Evolutionary conservation across 1,140 invertebrate genomes (phyloP).

Genomic region (Monochamus saltuarius): DNA sequence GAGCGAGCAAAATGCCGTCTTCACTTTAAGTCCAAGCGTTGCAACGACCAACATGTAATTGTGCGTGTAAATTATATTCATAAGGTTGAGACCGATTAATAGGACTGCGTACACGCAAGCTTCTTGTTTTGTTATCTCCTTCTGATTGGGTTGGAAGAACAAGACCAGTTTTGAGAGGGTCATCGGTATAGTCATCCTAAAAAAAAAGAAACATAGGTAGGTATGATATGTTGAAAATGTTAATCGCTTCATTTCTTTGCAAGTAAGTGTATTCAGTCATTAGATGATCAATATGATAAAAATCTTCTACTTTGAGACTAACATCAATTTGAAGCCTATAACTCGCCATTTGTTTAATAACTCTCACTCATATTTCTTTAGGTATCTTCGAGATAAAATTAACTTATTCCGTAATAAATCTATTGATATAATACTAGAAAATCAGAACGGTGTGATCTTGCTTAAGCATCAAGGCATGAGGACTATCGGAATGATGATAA

Average conservation of each 20-base stretch:
- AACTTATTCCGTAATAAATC: too few relatives aligned
- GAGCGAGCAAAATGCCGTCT: constrained; percentile 75
- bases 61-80: constrained; percentile 54
- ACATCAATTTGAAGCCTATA: too few relatives aligned
- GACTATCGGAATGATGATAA: too few relatives aligned
- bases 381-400: too few relatives aligned
- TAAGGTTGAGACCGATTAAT: constrained; percentile 21
- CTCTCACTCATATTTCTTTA: too few relatives aligned
- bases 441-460: too few relatives aligned
- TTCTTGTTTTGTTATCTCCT: constrained; percentile 21
- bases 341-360: too few relatives aligned
- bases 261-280: neutral
- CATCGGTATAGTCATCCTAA: constrained; percentile 31
- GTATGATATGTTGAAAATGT: neutral
- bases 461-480: too few relatives aligned
- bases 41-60: constrained; percentile 73
- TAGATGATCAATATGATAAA: neutral
- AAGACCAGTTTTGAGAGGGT: constrained; percentile 29
- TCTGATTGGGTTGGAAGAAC: constrained; percentile 51
- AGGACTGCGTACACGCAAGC: constrained; percentile 22
- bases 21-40: constrained; percentile 77
- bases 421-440: too few relatives aligned
- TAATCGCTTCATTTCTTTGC: neutral
- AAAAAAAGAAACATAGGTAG: constrained; percentile 16
- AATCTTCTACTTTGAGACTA: neutral